phyloP scores from a whole-genome alignment of 2,113 vertebrate genomes.

The Semnornis frantzii region DNA sequence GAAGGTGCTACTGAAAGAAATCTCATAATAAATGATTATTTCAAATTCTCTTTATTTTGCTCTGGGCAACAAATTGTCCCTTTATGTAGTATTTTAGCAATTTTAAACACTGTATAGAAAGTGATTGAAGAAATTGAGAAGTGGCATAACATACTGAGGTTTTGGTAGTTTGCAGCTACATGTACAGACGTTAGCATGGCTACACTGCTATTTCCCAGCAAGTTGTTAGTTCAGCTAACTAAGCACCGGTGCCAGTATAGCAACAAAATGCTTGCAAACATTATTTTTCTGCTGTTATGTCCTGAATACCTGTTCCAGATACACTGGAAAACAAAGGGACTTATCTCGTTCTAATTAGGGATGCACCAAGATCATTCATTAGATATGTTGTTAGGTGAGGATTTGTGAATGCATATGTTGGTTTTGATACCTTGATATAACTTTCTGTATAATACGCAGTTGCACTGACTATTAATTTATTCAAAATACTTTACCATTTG shows the following conservation, averaged over 20 bases:
- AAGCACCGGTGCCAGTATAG: background rate
- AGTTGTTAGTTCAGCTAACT: background rate
- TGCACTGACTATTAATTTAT: background rate
- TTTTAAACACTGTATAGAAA: background rate
- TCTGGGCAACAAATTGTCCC: background rate
- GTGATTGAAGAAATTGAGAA: background rate
- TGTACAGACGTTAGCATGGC: background rate
- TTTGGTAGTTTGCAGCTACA: background rate
- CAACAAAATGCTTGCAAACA: background rate
- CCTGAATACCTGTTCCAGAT: background rate
- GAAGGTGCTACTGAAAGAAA: background rate
- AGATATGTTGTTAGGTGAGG: background rate
- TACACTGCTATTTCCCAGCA: background rate
- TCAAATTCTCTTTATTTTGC: background rate
- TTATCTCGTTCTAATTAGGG: background rate
- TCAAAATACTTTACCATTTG: background rate
- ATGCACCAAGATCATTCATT: background rate
- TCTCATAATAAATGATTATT: background rate
- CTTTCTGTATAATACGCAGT: background rate
- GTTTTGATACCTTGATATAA: background rate
- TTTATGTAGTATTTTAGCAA: background rate
- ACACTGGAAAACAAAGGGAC: background rate
- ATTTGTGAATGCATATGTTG: background rate
- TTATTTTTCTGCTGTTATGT: background rate
- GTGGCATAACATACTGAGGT: too few relatives aligned